Base-by-base conservation (phyloP, 2,113 vertebrate species). In the Salvator merianae region DNA sequence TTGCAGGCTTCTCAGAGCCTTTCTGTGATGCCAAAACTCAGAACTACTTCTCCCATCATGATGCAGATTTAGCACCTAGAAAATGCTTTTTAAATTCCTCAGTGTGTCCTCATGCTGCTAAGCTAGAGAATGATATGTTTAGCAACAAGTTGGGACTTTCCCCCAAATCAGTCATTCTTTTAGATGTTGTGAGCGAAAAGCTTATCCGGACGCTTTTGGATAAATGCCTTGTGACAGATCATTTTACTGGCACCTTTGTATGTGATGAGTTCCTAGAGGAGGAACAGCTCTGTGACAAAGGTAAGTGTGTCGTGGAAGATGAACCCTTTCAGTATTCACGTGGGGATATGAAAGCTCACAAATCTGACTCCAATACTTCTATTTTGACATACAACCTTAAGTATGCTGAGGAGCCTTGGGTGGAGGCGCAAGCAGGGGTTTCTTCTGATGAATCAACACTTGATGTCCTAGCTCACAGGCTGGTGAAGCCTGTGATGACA, bases 181-280 rank as follows among this genome's bases (percentile, higher is more conserved):
- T 85, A n/a, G 83, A 85, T 14, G 77, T 73, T 13, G 83, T 85
- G 55, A 85, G 83, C 7, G 83, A 85, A 50, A 85, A 79, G 55
- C 83, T 85, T 1, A 85, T 85, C 40, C 69, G 76, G n/a, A 12
- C 83, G 0, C 83, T 85, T 18, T 22, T 85, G 69, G 77, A 85
- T n/a, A 85, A 85, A 65, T 85, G 83, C 55, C 68, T 85, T 53
- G 50, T 10, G 14, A 79, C 83, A 0, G 77, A 85, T 14, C 55
- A 73, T 20, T 85, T 85, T 18, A 38, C 76, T 0, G 7, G 77
- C 55, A 30, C 69, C 32, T 73, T 79, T 36, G 65, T 36, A 18
- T 84, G 78, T 4, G 83, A 84, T 13, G 83, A 85, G 16, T 79
- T 79, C 32, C 83, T 38, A 3, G 83, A 85, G 26, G 59, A 85